Percentiles rank a stretch among this genome's conserved stretches.
Evolutionary conservation across 2,888 invertebrate species (phyloP).

Genomic region (Papilio protenor): DNA sequence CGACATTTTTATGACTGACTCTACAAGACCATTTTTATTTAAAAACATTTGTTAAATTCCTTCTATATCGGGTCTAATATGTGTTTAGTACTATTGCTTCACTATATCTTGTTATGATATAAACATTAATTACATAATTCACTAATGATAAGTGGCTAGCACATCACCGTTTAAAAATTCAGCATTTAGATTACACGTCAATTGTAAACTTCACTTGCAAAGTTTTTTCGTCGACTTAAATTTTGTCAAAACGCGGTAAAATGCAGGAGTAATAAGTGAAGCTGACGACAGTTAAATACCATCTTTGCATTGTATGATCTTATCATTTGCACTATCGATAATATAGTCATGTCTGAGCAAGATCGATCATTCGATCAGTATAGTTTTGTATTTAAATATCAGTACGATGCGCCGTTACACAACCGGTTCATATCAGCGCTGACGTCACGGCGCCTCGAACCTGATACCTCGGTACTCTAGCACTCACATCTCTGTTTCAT

Average conservation of each 20-base stretch:
- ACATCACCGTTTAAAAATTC: neutral
- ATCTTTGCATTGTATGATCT: neutral
- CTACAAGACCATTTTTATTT: neutral
- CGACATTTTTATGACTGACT: neutral
- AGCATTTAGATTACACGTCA: neutral
- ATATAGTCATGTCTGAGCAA: constrained; percentile 4
- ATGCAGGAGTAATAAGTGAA: neutral
- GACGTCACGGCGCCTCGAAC: constrained; percentile 55
- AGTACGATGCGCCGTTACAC: constrained; percentile 59
- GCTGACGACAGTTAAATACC: neutral
- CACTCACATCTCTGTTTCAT: constrained; percentile 17
- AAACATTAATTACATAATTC: neutral
- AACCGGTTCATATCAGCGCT: constrained; percentile 54
- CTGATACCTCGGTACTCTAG: constrained; percentile 42
- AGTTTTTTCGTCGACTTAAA: neutral
- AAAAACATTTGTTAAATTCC: neutral
- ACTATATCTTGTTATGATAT: constrained; percentile 3
- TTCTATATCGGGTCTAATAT: neutral
- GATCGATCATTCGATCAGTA: constrained; percentile 36
- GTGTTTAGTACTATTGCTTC: neutral
- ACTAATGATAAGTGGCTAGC: neutral
- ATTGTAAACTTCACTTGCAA: neutral
- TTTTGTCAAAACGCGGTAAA: neutral
- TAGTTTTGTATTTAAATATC: constrained; percentile 58
- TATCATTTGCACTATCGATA: neutral